Conservation (phyloP, 2,888 invertebrate genomes). For the Acanthosepion lycidas region DNA sequence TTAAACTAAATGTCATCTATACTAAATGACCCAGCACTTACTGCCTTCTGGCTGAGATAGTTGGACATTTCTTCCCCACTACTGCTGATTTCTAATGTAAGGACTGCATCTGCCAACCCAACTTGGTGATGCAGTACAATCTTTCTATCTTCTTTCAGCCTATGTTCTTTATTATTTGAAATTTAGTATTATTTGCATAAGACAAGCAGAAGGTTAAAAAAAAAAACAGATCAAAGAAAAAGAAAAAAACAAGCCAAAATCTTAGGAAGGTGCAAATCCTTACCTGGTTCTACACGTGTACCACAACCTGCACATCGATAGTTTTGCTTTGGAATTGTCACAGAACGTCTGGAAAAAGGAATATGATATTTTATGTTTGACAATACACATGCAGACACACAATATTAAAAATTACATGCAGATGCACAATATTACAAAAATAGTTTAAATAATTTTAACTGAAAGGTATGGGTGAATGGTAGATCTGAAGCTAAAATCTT, state of each 20-base stretch:
- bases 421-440: background rate
- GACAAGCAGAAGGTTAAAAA: background rate
- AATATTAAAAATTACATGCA: background rate
- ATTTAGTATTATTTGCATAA: no score
- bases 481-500: background rate
- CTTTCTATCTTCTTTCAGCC: no score
- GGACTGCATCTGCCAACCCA: no score
- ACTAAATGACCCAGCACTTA: no score
- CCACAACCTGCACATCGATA: constrained; percentile 90
- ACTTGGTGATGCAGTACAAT: no score
- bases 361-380: background rate
- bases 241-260: no score
- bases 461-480: background rate
- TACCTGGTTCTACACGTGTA: constrained; percentile 81
- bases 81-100: no score
- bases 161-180: no score
- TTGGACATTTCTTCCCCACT: no score
- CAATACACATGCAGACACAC: background rate
- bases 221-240: background rate
- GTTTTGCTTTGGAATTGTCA: constrained; percentile 83
- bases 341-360: constrained; percentile 78
- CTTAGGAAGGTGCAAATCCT: constrained; percentile 35
- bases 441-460: background rate
- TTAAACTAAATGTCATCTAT: no score
- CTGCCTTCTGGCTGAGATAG: no score